Evolutionary conservation across 92 coral and sea anemone species (phyloP), one percentile per base, ranked within the genome.

Genomic region (Anthopleura xanthogrammica): DNA sequence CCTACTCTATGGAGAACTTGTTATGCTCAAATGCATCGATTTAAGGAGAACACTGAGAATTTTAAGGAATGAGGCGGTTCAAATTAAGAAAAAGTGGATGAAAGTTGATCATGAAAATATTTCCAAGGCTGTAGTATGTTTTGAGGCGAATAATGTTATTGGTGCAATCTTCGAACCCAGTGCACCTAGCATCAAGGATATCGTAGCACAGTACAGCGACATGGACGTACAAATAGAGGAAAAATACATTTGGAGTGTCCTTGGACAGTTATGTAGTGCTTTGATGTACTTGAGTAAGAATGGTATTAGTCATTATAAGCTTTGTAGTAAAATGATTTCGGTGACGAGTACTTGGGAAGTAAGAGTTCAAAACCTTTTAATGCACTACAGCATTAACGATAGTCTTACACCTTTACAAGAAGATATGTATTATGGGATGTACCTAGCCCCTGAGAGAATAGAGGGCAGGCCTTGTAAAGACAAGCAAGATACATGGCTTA

Each of bases 391-490:
- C 3, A 80, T 88, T 20, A 90, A 88, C 48, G 78, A 89, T 0
- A 89, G 88, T 64, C 82, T 88, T 1, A 87, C 86, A 48, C 89
- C 86, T 19, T 88, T 93, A 58, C 84, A 87, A 2, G 93, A 92
- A 2, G 93, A 92, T 42, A 81, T 91, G 40, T 92, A 87, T 72
- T 86, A 86, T 55, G 96, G 96, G 0, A 83, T 90, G 41, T 92
- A 88, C 75, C 89, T 87, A 62, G 92, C 96, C 54, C 96, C 96
- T 22, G 96, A 92, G 81, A 88, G 90, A 42, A 90, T 92, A 40
- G 79, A 77, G 52, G 96, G 96, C 16, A 79, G 85, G 62, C 74
- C 90, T 6, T 79, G 84, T 84, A 82, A 91, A 4, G 85, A 75
- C 9, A 90, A 86, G 52, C 92, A 92, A 52, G 88, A 76, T 16